Evolutionary conservation across 2,797 vertebrate species (phyloP), one percentile per base, ranked within the genome.

Genomic region (Sebastes aleutianus): DNA sequence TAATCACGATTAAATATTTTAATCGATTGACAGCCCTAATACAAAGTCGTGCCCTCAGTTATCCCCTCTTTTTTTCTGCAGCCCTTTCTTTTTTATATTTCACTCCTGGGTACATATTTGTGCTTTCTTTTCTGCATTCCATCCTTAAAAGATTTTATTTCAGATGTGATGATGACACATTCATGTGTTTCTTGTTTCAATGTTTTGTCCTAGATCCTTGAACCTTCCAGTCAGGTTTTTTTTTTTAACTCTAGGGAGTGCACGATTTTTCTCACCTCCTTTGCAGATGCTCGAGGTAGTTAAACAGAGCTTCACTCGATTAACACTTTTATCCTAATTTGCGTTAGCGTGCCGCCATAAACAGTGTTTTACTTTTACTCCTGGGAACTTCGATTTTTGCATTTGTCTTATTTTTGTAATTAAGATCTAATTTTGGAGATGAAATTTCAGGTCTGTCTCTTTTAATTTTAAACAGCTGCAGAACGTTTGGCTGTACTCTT

Each of bases 171-270:
- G 13, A 82, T 36, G 18, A 79, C 39, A 61, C 5, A 27, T 64
- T 43, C 1, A 1, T 53, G 10, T 8, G 7, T 61, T 77, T 76
- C n/a, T 31, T 72, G 6, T 79, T 79, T 80, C 3, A 62, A 57
- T 80, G 34, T 81, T 69, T 67, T 73, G 57, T 67, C 63, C 59
- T 31, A 59, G 20, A 82, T 82, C 61, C 22, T 76, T 65, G 7
- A 64, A 75, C 18, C 64, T 68, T 56, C 58, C 57, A 64, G 53
- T 70, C 24, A 66, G 47, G 8, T 57, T 64, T 67, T 54, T 22
- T 16, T 39, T 62, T 58, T 78, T 58, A 13, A 29, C 73, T 78
- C 61, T 1, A 10, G 77, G 69, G 71, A 80, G 71, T 14, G 2
- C 8, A 32, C 2, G 36, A 9, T 8, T 18, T 11, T 24, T 57